phyloP scores from a whole-genome alignment of 2,797 vertebrate genomes.

The Takifugu rubripes region DNA sequence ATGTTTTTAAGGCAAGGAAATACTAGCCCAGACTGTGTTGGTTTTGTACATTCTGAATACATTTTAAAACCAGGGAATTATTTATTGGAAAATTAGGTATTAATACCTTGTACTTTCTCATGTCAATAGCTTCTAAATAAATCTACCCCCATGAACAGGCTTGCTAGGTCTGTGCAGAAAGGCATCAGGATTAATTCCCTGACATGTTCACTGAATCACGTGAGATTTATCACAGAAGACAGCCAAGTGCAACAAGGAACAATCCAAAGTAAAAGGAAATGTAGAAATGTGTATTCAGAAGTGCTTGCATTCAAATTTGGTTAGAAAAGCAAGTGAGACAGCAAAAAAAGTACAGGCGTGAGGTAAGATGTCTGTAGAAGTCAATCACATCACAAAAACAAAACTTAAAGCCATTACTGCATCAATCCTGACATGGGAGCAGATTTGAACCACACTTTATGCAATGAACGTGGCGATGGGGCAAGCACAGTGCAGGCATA shows the following conservation, averaged over 20 bases:
- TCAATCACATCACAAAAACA: conserved; percentile 14
- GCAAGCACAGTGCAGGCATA: conserved; percentile 37
- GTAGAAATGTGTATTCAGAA: conserved; percentile 42
- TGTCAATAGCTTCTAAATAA: background rate
- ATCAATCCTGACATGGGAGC: conserved; percentile 2
- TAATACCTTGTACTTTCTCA: too few relatives aligned
- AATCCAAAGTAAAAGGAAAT: conserved; percentile 17
- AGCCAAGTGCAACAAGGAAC: conserved; percentile 33
- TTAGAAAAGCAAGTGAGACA: conserved; percentile 9
- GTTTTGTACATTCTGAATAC: too few relatives aligned
- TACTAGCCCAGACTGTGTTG: too few relatives aligned
- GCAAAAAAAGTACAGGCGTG: conserved; percentile 16
- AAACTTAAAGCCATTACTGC: background rate
- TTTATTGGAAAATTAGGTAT: too few relatives aligned
- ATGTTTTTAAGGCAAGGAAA: too few relatives aligned
- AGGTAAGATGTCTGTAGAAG: conserved; percentile 7
- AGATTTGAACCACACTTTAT: background rate
- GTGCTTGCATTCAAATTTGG: conserved; percentile 41
- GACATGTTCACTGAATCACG: conserved; percentile 4
- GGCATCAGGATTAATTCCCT: conserved; percentile 11
- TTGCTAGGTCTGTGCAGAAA: background rate
- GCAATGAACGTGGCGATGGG: conserved; percentile 26
- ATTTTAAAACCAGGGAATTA: too few relatives aligned
- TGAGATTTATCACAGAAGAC: conserved; percentile 31
- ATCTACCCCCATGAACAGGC: background rate